Evolutionary conservation across 2,113 vertebrate genomes (phyloP), one percentile per base, ranked within the genome.

Genomic region (Jaculus jaculus): DNA sequence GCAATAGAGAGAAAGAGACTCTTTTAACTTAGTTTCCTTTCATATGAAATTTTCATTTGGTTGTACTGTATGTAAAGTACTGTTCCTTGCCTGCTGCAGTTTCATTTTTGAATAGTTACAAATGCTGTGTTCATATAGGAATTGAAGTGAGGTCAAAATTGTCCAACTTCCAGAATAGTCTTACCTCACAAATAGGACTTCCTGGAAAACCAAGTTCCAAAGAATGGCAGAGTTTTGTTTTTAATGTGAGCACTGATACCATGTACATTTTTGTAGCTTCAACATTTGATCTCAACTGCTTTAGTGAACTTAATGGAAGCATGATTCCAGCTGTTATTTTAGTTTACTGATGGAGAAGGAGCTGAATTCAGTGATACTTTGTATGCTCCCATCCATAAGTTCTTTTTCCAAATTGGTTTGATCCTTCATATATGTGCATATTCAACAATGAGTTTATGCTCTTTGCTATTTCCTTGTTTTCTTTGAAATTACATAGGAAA

Each of bases 251-350:
- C 51, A 23, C 47, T 85, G 32, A 80, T 78, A 66, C 11, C 54
- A 2, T 54, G 54, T 54, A 54, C 54, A 54, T 60, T 83, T 37
- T 74, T 54, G 51, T 32, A 54, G 9, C 79, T 73, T 84, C 66
- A 88, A 77, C 28, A 80, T 78, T 78, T 71, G 84, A 94, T 84
- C 39, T 92, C 37, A 69, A 80, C 20, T 89, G 74, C 69, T 88
- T 87, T 82, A 93, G 72, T 69, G 58, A 80, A 32, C 4, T 92
- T 80, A 75, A 96, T 94, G 93, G 92, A 89, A 92, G 75, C 9
- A 21, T 91, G 75, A 87, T 81, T 72, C 5, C 51, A 42, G 15
- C 80, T 88, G 18, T 66, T 74, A 74, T 93, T 12, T 92, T n/a
- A 71, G 30, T 16, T 71, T 84, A 18, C 21, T 72, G 21, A 47